Evolutionary conservation across 2,113 vertebrate species (phyloP), one percentile per base, ranked within the genome.

Genomic region (Malurus cyaneus): DNA sequence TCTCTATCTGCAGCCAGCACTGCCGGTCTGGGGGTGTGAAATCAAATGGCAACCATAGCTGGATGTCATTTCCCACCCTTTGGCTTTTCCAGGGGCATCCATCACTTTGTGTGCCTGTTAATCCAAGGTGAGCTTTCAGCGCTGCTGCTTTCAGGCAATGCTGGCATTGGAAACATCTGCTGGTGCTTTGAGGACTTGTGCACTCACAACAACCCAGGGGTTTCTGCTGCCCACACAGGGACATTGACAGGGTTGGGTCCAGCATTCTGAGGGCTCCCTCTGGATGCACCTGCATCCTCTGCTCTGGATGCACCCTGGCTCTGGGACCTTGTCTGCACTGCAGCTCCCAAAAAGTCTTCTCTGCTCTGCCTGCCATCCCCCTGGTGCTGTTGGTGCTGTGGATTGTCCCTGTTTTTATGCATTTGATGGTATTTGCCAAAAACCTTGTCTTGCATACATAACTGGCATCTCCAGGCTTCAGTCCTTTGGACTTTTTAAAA

Each of bases 381-480:
- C 18, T 26, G 32, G 8, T 49, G 8, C 28, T 72, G 12, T 19
- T 4, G 2, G 4, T 42, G 34, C 54, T 86, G 14, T 17, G 20
- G 8, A 6, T 2, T 29, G 19, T 77, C 14, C 15, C 57, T 56
- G 11, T 0, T 73, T 69, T 50, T 25, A 25, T 64, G 12, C 8
- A 2, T 69, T 82, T 32, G 7, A 9, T n/a, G 4, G 14, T 52
- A 17, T 47, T 86, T 31, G 3, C 6, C 8, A 29, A 25, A 76
- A 31, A 19, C 6, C 9, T 76, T 14, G 11, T 39, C 10, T 64
- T 62, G 12, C 0, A 0, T 59, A 13, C 1, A 0, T 29, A 61
- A 49, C 10, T 42, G 4, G 16, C 18, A 41, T 1, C 5, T 49
- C n/a, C 12, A 13, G 14, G 36, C 14, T 32, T 57, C 36, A 50